Percentiles rank a stretch among this genome's conserved stretches.
Evolutionary conservation across 2,797 vertebrate genomes (phyloP).

Genomic region (Loriculus beryllinus): DNA sequence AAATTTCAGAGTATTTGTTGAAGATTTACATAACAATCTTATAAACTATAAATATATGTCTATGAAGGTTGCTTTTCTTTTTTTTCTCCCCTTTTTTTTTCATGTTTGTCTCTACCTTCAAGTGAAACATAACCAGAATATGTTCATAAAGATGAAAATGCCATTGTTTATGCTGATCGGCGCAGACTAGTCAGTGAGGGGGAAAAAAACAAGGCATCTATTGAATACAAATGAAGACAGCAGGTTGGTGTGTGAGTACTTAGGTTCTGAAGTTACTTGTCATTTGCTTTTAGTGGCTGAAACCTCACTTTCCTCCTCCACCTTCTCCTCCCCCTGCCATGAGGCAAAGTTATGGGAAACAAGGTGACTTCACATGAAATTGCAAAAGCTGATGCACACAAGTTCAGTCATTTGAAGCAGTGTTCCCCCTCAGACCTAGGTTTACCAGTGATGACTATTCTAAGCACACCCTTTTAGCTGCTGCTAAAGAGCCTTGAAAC

Average conservation of each 20-base stretch:
- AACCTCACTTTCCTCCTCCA: background rate
- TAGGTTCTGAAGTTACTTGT: conserved; percentile 42
- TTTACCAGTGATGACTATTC: conserved; percentile 1
- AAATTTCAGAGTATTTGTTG: conserved; percentile 34
- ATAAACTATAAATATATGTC: conserved; percentile 12
- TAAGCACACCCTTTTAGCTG: background rate
- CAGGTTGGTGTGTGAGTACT: conserved; percentile 44
- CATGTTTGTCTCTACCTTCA: conserved; percentile 33
- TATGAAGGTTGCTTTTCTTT: background rate
- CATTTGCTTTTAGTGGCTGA: conserved; percentile 14
- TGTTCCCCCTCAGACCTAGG: background rate
- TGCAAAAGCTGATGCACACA: background rate
- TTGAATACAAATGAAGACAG: conserved; percentile 74
- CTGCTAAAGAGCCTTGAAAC: conserved; percentile 22
- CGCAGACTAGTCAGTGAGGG: conserved; percentile 58
- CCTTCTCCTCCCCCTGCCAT: accelerated
- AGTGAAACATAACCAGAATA: conserved; percentile 53
- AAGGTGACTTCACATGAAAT: background rate
- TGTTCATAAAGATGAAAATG: conserved; percentile 69
- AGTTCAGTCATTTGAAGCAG: background rate
- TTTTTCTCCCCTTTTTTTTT: background rate
- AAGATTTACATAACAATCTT: conserved; percentile 16
- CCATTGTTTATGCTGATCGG: conserved; percentile 71
- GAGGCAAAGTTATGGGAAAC: background rate
- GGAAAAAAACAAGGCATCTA: conserved; percentile 42